Evolutionary conservation across 2,797 vertebrate genomes (phyloP).

Genomic region (Furcifer pardalis): DNA sequence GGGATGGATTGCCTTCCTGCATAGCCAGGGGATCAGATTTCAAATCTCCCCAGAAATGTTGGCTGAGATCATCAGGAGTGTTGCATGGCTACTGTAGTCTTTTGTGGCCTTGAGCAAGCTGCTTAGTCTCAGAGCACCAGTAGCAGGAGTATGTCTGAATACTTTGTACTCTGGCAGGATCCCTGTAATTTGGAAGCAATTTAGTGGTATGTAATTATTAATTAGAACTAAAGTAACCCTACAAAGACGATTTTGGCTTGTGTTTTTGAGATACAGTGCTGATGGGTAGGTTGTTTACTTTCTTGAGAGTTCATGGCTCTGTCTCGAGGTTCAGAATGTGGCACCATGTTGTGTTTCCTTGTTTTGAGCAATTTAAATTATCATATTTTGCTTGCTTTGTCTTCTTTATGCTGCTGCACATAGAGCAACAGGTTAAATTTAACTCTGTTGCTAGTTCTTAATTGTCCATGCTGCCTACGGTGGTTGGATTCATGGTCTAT

Average conservation of each 20-base stretch:
- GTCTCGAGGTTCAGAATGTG: neutral
- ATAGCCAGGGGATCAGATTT: no score
- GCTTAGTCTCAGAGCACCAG: no score
- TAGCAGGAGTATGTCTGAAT: no score
- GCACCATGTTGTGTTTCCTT: neutral
- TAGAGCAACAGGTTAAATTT: slow-evolving; percentile 5
- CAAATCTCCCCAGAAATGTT: no score
- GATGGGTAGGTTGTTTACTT: neutral
- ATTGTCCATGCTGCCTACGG: neutral
- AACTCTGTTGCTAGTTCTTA: neutral
- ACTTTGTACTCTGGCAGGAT: no score
- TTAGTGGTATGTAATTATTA: no score
- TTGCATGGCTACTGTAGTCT: no score
- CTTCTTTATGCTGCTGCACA: neutral
- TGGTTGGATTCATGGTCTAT: neutral
- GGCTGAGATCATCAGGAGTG: no score
- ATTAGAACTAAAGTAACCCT: neutral
- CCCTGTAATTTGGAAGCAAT: no score
- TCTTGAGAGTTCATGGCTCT: neutral
- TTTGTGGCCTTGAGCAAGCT: no score
- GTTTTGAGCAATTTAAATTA: neutral
- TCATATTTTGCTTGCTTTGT: neutral
- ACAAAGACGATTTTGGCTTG: neutral
- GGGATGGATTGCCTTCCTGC: no score
- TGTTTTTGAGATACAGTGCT: neutral